These are phyloP conservation scores for Brotula barbata DNA, from an alignment of 2,797 vertebrate species.

Conservation along the genomic window DNA sequence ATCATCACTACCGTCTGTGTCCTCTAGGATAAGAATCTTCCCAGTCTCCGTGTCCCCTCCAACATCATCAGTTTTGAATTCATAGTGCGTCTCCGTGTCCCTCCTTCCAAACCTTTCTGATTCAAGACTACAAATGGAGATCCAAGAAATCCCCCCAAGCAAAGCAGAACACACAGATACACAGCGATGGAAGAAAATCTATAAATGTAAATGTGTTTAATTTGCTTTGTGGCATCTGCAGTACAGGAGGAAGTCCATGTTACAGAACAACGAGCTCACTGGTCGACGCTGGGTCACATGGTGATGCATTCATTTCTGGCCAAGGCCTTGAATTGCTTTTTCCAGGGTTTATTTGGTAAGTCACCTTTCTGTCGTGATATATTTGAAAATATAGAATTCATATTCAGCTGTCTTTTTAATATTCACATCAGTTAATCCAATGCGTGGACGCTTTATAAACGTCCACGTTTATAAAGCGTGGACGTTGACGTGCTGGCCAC, in stretches of 20 bases:
- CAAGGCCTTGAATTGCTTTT: slow-evolving; percentile 55
- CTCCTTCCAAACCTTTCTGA: too few species aligned
- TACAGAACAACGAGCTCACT: slow-evolving; percentile 52
- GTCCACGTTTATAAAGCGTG: too few species aligned
- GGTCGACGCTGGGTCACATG: slow-evolving; percentile 46
- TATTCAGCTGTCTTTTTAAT: too few species aligned
- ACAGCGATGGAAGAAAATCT: slow-evolving; percentile 60
- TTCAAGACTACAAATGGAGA: slow-evolving; percentile 69
- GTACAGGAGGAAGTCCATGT: slow-evolving; percentile 67
- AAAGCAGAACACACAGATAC: slow-evolving; percentile 61
- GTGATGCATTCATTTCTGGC: slow-evolving; percentile 66
- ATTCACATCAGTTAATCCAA: too few species aligned
- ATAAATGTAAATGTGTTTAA: slow-evolving; percentile 75
- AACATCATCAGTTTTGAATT: too few species aligned
- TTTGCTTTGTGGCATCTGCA: slow-evolving; percentile 57
- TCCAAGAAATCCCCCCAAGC: slow-evolving; percentile 53
- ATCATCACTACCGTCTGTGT: too few species aligned
- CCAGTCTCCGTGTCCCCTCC: too few species aligned
- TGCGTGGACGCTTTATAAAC: too few species aligned
- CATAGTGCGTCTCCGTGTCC: too few species aligned
- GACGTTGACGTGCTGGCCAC: too few species aligned
- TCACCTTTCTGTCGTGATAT: slow-evolving; percentile 20
- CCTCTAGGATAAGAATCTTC: too few species aligned
- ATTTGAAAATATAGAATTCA: too few species aligned
- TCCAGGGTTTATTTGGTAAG: slow-evolving; percentile 20